Percentiles rank a stretch among this genome's conserved stretches.
phyloP scores from a whole-genome alignment of 2,113 vertebrate species.

The Leptodactylus fuscus region DNA sequence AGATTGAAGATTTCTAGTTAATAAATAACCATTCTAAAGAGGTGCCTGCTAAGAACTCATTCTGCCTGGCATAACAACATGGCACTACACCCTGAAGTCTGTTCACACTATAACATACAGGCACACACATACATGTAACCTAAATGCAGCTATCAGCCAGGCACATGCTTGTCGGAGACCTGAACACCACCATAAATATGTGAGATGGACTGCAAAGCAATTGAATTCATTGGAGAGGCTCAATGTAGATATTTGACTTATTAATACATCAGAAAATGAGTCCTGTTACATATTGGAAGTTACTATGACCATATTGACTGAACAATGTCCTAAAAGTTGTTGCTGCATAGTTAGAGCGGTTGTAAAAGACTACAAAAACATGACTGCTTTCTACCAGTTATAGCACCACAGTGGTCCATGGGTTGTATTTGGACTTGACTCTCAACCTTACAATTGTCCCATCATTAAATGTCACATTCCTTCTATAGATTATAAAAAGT shows the following conservation, averaged over 20 bases:
- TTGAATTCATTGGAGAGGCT: background rate
- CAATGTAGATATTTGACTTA: background rate
- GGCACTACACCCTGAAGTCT: background rate
- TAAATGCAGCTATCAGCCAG: background rate
- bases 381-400: background rate
- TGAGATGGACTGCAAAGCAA: background rate
- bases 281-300: background rate
- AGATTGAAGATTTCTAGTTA: conserved; percentile 1
- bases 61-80: background rate
- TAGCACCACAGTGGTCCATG: background rate
- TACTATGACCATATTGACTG: background rate
- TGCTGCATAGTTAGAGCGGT: background rate
- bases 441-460: too few relatives aligned
- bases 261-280: background rate
- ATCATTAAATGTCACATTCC: too few relatives aligned
- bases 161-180: background rate
- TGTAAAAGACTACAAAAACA: background rate
- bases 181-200: background rate
- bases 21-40: background rate
- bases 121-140: background rate
- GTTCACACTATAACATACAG: background rate
- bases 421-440: background rate
- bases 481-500: too few relatives aligned
- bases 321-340: background rate
- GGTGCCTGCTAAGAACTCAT: background rate